Evolutionary conservation across 2,888 invertebrate species (phyloP), one percentile per base, ranked within the genome.

Genomic region (Anorthoa munda): DNA sequence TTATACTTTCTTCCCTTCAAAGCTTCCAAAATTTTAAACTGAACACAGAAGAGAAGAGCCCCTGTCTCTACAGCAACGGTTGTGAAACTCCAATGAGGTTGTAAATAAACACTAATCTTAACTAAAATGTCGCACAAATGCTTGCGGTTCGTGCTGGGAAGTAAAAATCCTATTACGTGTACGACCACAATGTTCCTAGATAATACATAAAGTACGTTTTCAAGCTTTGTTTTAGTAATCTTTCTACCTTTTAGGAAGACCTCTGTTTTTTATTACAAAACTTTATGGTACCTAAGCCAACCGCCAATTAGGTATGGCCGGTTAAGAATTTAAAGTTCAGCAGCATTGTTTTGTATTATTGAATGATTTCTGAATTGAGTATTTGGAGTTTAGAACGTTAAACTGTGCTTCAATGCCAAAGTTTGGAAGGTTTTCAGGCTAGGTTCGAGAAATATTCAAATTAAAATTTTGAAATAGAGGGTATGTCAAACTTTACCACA

Each of bases 51-150:
- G 5, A 31, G 31, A 31, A 31, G 31, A 31, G 31, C 1, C 23
- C 13, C 3, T 13, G 0, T 13, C 4, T 46, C 4, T 23, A 31
- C 58, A 1, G 21, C 15, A 21, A 4, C 13, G 11, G 1, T 23
- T 3, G 11, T 48, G n/a, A 13, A 4, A 26, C 13, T 45, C 31
- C 2, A 60, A 23, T 59, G n/a, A 56, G 55, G 71, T 60, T 61
- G 60, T 66, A 71, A 66, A 77, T 77, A 71, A 71, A 65, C 31
- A 60, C 59, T 53, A 60, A 61, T 77, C 65, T 66, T 61, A 56
- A 71, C 53, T 77, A 51, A 77, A 77, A 55, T 77, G 48, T 61
- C 53, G 53, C 55, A 55, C 23, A 18, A 18, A 55, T 13, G 51
- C 15, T 12, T 39, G 21, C 23, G 26, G 17, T 48, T 13, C 17